phyloP scores from a whole-genome alignment of 2,797 vertebrate species.

The Melopsittacus undulatus region DNA sequence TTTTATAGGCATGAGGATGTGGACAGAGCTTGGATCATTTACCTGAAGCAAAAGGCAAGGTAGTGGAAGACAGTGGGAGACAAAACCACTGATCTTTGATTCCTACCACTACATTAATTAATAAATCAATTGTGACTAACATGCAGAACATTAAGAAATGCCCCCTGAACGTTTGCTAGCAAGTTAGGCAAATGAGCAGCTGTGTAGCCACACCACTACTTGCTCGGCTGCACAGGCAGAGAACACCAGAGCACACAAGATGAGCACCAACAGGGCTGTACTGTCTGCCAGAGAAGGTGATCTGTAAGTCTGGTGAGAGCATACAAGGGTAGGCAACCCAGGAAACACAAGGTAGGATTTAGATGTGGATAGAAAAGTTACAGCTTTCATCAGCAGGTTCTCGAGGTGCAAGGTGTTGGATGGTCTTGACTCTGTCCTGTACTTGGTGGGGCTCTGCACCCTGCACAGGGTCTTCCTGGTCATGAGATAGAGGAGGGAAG shows the following conservation, averaged over 20 bases:
- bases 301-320: fast-evolving
- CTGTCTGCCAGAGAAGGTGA: background rate
- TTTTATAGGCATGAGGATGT: background rate
- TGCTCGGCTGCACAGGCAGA: constrained; percentile 14
- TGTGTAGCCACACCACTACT: background rate
- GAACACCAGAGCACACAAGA: background rate
- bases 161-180: constrained; percentile 13
- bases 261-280: fast-evolving
- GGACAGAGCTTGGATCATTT: background rate
- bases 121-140: constrained; percentile 47
- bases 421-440: background rate
- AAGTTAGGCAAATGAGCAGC: constrained; percentile 67
- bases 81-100: background rate
- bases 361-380: background rate
- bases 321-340: background rate
- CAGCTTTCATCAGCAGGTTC: background rate
- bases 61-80: background rate
- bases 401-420: background rate
- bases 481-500: background rate
- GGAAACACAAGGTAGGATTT: background rate
- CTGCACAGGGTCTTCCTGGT: background rate
- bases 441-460: background rate
- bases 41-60: background rate
- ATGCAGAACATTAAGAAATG: constrained; percentile 29
- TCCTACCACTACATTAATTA: constrained; percentile 24